Evolutionary conservation across 2,888 invertebrate genomes (phyloP).

Genomic region (Diogma glabrata): DNA sequence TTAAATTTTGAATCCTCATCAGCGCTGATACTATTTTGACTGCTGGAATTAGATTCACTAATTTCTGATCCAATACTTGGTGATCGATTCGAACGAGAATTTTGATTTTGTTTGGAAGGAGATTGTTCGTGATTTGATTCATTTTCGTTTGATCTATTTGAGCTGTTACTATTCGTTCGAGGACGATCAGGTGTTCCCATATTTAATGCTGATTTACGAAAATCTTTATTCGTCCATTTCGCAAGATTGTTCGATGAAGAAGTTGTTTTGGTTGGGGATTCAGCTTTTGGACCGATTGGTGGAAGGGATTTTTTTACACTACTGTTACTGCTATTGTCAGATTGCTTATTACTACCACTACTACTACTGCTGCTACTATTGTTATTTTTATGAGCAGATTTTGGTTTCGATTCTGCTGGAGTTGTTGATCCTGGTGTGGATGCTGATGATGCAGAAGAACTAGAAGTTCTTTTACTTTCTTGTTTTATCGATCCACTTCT

Average conservation of each 20-base stretch:
- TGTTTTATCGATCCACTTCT: slow-evolving; percentile 5
- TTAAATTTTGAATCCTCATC: slow-evolving; percentile 33
- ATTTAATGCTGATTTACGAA: slow-evolving; percentile 60
- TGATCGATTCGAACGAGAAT: slow-evolving; percentile 30
- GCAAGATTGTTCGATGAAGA: slow-evolving; percentile 38
- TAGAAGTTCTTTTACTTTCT: neutral
- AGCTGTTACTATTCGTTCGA: slow-evolving; percentile 29
- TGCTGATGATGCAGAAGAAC: slow-evolving; percentile 12
- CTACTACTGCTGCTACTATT: slow-evolving; percentile 2
- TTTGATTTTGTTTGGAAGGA: neutral
- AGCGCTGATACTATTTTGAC: slow-evolving; percentile 32
- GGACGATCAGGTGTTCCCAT: slow-evolving; percentile 41
- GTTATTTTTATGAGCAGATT: slow-evolving; percentile 23
- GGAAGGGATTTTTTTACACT: slow-evolving; percentile 21
- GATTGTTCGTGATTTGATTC: slow-evolving; percentile 4
- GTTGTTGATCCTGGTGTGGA: slow-evolving; percentile 13
- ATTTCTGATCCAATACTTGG: slow-evolving; percentile 40
- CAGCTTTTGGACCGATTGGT: slow-evolving; percentile 27
- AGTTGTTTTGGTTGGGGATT: slow-evolving; percentile 32
- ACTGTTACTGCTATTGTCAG: neutral
- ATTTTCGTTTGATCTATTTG: neutral
- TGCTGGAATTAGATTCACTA: slow-evolving; percentile 40
- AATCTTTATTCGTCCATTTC: slow-evolving; percentile 54
- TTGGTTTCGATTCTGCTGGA: slow-evolving; percentile 22
- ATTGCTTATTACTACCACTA: neutral